Evolutionary conservation across 1,140 invertebrate species (phyloP), one percentile per base, ranked within the genome.

Genomic region (Dysdera silvatica): DNA sequence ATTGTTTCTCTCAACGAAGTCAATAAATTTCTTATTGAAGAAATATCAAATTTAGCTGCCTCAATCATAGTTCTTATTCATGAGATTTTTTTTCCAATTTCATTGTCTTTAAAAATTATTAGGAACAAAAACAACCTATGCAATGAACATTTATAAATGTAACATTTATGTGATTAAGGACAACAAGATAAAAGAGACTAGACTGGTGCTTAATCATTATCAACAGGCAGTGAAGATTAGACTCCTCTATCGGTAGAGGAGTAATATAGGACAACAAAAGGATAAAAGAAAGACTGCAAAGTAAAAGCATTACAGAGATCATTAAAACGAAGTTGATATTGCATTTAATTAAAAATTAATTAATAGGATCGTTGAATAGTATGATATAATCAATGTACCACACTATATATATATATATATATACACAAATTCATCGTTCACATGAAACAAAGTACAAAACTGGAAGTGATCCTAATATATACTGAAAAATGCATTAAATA

Each of bases 161-260:
- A 62, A 62, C 60, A 62, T 55, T 48, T 33, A 62, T 31, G 52
- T 55, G 54, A 52, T 23, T 55, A 47, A 62, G 51, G 60, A 62
- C 60, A 35, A 62, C 40, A 62, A 55, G 51, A 55, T 62, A 62
- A 62, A 62, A 62, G 41, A 54, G 31, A 54, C 60, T 62, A 62
- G 40, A 55, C 60, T 62, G 55, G 47, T 31, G 49, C 41, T 40
- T 52, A 62, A 62, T 61, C 26, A 61, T 29, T 62, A 43, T 55
- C 37, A 62, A 62, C 52, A 62, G 51, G 51, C 37, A 37, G 52
- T 47, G 51, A 40, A 62, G 51, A 55, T 62, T 62, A 62, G 51
- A 62, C 60, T 62, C 60, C 60, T 55, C 40, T 24, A 20, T 32
- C 23, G 32, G 23, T 45, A 26, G 31, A 61, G 60, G 52, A 55